Conservation (phyloP, 2,797 vertebrate genomes). For the Falco peregrinus region DNA sequence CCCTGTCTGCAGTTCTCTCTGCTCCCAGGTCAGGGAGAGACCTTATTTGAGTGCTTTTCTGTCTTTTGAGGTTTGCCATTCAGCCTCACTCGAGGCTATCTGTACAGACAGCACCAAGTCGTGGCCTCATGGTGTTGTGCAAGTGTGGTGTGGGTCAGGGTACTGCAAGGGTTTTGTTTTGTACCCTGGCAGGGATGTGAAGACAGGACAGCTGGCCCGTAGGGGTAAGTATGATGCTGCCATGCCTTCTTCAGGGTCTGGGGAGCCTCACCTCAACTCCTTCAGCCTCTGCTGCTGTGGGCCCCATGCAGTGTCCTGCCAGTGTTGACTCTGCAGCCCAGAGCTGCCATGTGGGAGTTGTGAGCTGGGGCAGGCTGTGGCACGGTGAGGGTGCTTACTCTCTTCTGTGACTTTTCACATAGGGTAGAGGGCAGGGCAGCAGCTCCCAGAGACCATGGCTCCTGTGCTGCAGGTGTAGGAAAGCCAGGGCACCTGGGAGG, state of each 20-base stretch:
- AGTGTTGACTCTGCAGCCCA: fast-evolving
- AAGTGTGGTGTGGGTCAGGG: not conserved
- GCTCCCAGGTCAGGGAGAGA: not conserved
- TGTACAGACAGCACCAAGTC: not conserved
- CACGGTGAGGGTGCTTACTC: not conserved
- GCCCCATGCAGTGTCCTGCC: fast-evolving
- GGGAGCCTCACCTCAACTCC: not conserved
- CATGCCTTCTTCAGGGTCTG: not conserved
- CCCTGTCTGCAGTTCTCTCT: not conserved
- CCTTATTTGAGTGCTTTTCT: not conserved
- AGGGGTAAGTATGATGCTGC: not conserved
- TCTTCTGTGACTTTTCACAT: not conserved
- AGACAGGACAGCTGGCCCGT: not conserved
- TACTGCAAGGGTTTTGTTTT: not conserved
- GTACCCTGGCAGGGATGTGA: not conserved
- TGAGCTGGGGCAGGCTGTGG: not conserved
- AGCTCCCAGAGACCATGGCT: not conserved
- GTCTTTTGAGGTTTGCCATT: not conserved
- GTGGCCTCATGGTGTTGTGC: not conserved
- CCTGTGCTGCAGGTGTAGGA: not conserved
- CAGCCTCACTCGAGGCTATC: not conserved
- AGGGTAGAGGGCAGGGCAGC: not conserved
- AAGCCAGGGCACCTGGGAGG: not conserved
- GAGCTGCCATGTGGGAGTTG: not conserved
- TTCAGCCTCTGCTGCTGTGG: not conserved